These are phyloP conservation scores for Procambarus virginalis DNA, from an alignment of 1,140 invertebrate genomes.

Conservation along the genomic window DNA sequence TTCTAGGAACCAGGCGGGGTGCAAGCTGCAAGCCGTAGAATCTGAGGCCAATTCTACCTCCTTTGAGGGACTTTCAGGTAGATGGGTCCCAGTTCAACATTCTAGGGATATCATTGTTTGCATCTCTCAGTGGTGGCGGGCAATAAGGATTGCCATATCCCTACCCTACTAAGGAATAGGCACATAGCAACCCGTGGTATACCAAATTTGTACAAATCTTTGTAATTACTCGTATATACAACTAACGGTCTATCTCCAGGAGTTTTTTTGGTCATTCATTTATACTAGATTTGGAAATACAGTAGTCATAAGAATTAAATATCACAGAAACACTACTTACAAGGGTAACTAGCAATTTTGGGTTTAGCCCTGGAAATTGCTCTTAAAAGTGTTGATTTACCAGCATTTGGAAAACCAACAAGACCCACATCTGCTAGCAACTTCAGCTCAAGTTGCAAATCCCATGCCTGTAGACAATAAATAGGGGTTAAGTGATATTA, in stretches of 20 bases:
- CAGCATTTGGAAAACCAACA: constrained; percentile 96
- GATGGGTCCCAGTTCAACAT: too few relatives aligned
- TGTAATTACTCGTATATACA: neutral
- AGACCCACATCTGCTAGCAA: constrained; percentile 92
- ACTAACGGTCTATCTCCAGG: neutral
- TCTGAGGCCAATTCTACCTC: too few relatives aligned
- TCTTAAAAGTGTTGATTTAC: constrained; percentile 91
- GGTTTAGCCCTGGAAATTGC: constrained; percentile 88
- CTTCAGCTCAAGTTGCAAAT: constrained; percentile 87
- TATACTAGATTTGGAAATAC: neutral
- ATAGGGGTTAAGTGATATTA: too few relatives aligned
- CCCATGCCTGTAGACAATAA: constrained; percentile 80
- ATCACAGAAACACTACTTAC: constrained; percentile 75
- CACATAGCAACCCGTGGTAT: too few relatives aligned
- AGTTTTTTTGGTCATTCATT: neutral
- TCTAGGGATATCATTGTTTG: too few relatives aligned
- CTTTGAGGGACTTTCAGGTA: too few relatives aligned
- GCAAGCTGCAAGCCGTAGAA: too few relatives aligned
- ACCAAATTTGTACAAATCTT: too few relatives aligned
- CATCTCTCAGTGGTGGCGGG: too few relatives aligned
- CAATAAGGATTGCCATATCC: too few relatives aligned
- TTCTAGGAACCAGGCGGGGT: too few relatives aligned
- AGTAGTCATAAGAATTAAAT: neutral
- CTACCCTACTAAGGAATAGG: too few relatives aligned
- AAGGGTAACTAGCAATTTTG: constrained; percentile 93